Base-by-base conservation (phyloP, 2,888 invertebrate species). In the Onchidella celtica region DNA sequence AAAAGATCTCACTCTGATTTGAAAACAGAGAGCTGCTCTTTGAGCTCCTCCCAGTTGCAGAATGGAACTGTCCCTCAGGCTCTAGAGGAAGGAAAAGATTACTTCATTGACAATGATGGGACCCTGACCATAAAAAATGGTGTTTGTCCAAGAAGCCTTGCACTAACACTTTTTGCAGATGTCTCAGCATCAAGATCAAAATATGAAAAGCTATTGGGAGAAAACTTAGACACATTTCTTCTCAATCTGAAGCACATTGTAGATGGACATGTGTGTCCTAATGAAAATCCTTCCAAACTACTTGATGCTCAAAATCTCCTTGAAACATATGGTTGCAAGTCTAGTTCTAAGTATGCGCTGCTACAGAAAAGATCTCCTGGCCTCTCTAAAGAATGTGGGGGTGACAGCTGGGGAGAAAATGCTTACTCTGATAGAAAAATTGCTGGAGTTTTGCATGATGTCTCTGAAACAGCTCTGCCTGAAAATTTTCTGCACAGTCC, bases 241-340 rank as follows among this genome's bases (percentile, higher is more conserved):
- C 70, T 81, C n/a, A 81, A 81, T 69, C 47, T 81, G 57, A 61
- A 72, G 34, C 81, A 81, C 24, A 81, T 81, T 36, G 47, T 81
- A 24, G 63, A 70, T 27, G 65, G 70, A 36, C 81, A 81, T 27
- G 27, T 61, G 6, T 81, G 81, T 27, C 81, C 81, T n/a, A 70
- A 34, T n/a, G 81, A 81, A 63, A 24, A 47, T 68, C 36, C 76
- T 21, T 14, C 55, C 4, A 61, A 69, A n/a, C 29, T 69, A 2
- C 55, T 47, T 21, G 61, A 38, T 9, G 76, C 81, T 17, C 21
- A 81, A 27, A 76, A 74, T 55, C 47, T 81, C 3, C 57, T 81
- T n/a, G 34, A 76, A 32, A 55, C 11, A 6, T 63, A 74, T 32
- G 21, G 29, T 29, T 66, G 29, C 11, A 32, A 32, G 2, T 11